Evolutionary conservation across 2,888 invertebrate species (phyloP), one percentile per base, ranked within the genome.

Genomic region (Rhyacophila evoluta): DNA sequence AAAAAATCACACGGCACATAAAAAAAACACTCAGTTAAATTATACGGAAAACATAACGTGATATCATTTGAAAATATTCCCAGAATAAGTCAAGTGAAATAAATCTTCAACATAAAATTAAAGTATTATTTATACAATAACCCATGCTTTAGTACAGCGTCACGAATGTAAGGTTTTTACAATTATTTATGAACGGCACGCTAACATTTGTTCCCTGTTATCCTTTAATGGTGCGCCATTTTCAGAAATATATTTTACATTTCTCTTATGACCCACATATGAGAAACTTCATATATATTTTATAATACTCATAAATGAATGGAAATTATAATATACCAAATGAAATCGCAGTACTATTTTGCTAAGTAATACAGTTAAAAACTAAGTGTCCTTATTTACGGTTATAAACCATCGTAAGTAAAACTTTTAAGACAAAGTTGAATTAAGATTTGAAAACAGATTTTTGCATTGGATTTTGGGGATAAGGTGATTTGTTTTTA

Each of bases 81-180:
- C 10, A 19, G 25, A 55, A 55, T 25, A 19, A 25, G 8, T 55
- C 15, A 25, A 55, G 55, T 55, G 55, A 10, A 55, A 55, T 55
- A 55, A 55, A 55, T 55, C 55, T 55, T 55, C 12, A 6, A 25
- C 55, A 55, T 25, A 55, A 55, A 55, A 55, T 55, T 55, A 55
- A 55, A 55, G 6, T 55, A 55, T 55, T 55, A 55, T 55, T 55
- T 55, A 55, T 55, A 55, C 19, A 25, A 19, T 55, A 8, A 2
- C 19, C 55, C 19, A 1, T 15, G 55, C 10, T 55, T 55, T 55
- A 55, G 55, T 55, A 25, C 8, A 55, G 10, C 55, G 55, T 55
- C 55, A 55, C 55, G 55, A 55, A 55, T 55, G 19, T n/a, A 55
- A 55, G 19, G 55, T 55, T 55, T 55, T 55, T 55, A 55, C 5